Evolutionary conservation across 2,888 invertebrate species (phyloP).

Genomic region (Scelioninae gen. 2): DNA sequence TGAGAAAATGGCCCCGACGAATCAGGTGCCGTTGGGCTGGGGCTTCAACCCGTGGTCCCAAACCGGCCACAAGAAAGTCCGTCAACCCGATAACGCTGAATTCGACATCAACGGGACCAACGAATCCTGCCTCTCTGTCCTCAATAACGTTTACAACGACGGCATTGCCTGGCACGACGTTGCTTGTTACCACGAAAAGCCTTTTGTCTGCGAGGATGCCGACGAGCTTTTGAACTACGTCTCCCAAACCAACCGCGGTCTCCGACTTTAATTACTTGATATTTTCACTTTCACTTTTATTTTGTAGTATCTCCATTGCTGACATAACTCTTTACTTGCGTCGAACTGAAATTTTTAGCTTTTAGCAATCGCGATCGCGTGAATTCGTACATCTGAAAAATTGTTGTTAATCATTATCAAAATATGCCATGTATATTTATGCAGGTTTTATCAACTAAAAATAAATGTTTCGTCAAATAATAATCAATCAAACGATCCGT

Average conservation of each 20-base stretch:
- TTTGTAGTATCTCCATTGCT: slow-evolving; percentile 34
- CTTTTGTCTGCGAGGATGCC: slow-evolving; percentile 92
- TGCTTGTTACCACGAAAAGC: slow-evolving; percentile 95
- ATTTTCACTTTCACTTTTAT: slow-evolving; percentile 46
- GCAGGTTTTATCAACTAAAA: too few species aligned
- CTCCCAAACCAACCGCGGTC: slow-evolving; percentile 88
- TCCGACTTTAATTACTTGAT: slow-evolving; percentile 82
- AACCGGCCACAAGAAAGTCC: slow-evolving; percentile 92
- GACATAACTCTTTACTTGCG: slow-evolving; percentile 36
- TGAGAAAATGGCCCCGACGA: slow-evolving; percentile 90
- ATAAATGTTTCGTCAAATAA: too few species aligned
- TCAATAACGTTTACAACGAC: slow-evolving; percentile 95
- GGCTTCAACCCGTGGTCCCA: slow-evolving; percentile 93
- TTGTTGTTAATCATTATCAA: background rate
- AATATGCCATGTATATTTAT: background rate
- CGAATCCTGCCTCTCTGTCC: slow-evolving; percentile 90
- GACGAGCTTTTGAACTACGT: slow-evolving; percentile 92
- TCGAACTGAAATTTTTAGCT: slow-evolving; percentile 45
- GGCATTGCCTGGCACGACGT: slow-evolving; percentile 96
- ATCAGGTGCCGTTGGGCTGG: slow-evolving; percentile 82
- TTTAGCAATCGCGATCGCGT: slow-evolving; percentile 10
- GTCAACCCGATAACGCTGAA: slow-evolving; percentile 93
- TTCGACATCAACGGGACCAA: slow-evolving; percentile 91
- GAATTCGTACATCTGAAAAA: background rate
- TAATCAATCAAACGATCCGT: background rate